Conservation (phyloP, 1,140 invertebrate species). For the Episyrphus balteatus region DNA sequence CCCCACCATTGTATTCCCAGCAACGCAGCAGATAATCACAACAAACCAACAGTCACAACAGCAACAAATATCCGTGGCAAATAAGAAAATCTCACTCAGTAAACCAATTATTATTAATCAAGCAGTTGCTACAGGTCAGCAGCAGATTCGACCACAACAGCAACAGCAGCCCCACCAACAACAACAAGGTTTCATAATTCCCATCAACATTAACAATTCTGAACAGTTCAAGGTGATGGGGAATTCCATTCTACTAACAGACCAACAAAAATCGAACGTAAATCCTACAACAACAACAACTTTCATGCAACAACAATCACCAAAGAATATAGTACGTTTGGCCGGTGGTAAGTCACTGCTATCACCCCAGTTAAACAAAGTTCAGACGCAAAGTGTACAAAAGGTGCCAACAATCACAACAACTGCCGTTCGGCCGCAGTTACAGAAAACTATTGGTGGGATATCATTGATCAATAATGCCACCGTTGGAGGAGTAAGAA, state of each 20-base stretch:
- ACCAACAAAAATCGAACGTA: background rate
- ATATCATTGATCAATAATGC: constrained; percentile 2
- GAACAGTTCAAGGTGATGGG: background rate
- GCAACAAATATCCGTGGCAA: background rate
- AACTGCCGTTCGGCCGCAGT: constrained; percentile 9
- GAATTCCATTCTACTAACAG: no score
- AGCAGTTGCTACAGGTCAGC: background rate
- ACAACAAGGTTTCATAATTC: constrained; percentile 9
- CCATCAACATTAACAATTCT: constrained; percentile 4
- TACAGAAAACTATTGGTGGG: constrained; percentile 1
- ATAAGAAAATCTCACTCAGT: constrained; percentile 19
- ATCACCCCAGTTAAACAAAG: no score
- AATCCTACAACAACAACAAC: constrained; percentile 3
- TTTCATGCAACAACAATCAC: constrained; percentile 12
- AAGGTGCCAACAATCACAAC: no score
- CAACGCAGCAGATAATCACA: background rate
- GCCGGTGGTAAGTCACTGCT: constrained; percentile 7
- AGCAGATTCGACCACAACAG: background rate
- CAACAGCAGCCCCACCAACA: background rate
- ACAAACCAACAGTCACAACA: constrained; percentile 1
- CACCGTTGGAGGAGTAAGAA: constrained; percentile 15
- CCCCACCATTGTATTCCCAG: background rate
- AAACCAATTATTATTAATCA: constrained; percentile 14
- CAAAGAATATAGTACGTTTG: constrained; percentile 23
- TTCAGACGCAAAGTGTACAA: no score